These are phyloP conservation scores for Dryoscopus gambensis DNA, from an alignment of 2,113 vertebrate genomes.

Conservation along the genomic window DNA sequence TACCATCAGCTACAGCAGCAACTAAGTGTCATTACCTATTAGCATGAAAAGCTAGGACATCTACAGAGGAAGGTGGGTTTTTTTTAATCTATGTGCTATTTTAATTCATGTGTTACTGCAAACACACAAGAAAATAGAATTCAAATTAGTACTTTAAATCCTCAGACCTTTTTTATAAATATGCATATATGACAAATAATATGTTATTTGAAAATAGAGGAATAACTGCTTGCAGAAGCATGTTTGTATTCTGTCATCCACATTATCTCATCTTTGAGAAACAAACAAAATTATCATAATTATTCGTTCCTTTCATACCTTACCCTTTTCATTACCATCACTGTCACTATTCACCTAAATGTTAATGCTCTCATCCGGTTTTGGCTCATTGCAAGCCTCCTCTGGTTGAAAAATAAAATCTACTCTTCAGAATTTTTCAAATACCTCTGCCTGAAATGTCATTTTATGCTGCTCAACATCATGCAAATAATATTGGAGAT, in stretches of 20 bases:
- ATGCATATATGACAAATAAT: not conserved
- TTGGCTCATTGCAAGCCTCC: not conserved
- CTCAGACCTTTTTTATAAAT: not conserved
- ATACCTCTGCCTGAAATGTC: not conserved
- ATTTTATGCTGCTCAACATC: not conserved
- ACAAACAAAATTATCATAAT: not conserved
- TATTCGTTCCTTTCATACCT: not conserved
- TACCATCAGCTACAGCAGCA: not conserved
- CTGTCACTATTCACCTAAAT: not conserved
- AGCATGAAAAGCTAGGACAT: not conserved
- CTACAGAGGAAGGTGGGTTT: not conserved
- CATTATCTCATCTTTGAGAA: conserved; percentile 49
- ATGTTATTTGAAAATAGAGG: not conserved
- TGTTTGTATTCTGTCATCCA: conserved; percentile 38
- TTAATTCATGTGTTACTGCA: not conserved
- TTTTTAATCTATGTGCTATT: not conserved
- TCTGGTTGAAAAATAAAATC: not conserved
- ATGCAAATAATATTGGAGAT: not conserved
- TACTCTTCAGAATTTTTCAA: not conserved
- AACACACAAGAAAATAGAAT: not conserved
- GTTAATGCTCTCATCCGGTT: not conserved
- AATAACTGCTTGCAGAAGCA: conserved; percentile 45
- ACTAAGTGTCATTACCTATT: not conserved
- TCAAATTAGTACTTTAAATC: not conserved
- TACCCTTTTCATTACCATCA: not conserved